Conservation (phyloP, 2,888 invertebrate species). For the Tanytarsus gracilentus region DNA sequence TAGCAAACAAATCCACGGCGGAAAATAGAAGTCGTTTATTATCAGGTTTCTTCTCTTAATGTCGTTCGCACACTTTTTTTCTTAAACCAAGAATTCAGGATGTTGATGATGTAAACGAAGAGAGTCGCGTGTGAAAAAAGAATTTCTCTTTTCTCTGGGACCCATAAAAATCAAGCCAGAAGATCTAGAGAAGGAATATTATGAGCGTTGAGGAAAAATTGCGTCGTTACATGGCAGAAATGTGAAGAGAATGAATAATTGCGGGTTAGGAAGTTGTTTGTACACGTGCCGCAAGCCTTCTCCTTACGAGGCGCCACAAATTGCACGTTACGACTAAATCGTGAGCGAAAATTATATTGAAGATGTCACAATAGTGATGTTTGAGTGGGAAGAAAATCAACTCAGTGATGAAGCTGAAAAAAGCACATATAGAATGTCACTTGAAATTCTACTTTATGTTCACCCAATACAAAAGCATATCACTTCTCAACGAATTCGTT, state of each 20-base stretch:
- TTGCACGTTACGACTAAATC: background rate
- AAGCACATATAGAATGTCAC: background rate
- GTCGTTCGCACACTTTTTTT: too few relatives aligned
- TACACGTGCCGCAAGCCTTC: background rate
- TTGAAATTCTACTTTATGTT: background rate
- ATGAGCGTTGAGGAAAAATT: background rate
- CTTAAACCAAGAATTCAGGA: too few relatives aligned
- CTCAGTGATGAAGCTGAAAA: background rate
- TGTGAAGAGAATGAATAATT: conserved; percentile 5
- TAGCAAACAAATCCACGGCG: too few relatives aligned
- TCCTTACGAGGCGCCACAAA: background rate
- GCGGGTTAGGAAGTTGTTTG: background rate
- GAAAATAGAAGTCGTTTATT: too few relatives aligned
- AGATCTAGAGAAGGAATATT: background rate
- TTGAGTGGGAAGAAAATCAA: background rate
- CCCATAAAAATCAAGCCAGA: too few relatives aligned
- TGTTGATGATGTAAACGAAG: too few relatives aligned
- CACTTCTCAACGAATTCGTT: conserved; percentile 15
- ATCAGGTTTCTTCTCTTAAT: too few relatives aligned
- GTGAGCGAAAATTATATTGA: too few relatives aligned
- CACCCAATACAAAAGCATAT: conserved; percentile 23
- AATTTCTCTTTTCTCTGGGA: too few relatives aligned
- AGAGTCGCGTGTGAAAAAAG: too few relatives aligned
- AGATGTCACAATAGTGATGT: too few relatives aligned
- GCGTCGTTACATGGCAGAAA: too few relatives aligned